Evolutionary conservation across 1,140 invertebrate genomes (phyloP), one percentile per base, ranked within the genome.

Genomic region (Drosophila pectinifera): DNA sequence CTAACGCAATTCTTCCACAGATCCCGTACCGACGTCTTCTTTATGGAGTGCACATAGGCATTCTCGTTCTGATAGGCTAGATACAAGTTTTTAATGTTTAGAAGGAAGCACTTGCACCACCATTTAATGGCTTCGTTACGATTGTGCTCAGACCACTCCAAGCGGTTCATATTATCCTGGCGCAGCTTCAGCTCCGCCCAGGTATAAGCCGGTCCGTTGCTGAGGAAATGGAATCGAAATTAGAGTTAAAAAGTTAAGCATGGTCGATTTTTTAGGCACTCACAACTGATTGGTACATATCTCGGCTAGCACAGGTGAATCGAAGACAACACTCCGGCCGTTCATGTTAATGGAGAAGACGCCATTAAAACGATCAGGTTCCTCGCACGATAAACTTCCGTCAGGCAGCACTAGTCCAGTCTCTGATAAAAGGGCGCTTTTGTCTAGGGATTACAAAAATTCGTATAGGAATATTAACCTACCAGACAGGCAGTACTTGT

Each of bases 271-370:
- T 4, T 5, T 4, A 24, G 0, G 1, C 14, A 65, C 62, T 73
- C 16, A 76, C 78, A 34, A 38, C 2, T 28, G 8, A 24, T 51
- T 58, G 13, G 22, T 6, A 7, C 1, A 10, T 0, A n/a, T 8
- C n/a, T 86, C 63, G 11, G 56, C 68, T 2, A 86, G 3, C 0
- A 85, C 45, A 5, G 81, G 81, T 3, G 81, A 80, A 74, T 85
- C 69, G 16, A 82, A 82, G 0, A 72, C 0, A 51, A 24, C 3
- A 63, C 26, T 10, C 10, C 3, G 2, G 8, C 68, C 74, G n/a
- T 24, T 43, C 1, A 82, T 39, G 0, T 36, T 14, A 1, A 62
- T 59, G 1, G 42, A 24, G 16, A 88, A 88, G 0, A 75, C 78
- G 5, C 48, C 69, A 26, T 72, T 54, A 11, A 46, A 70, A 45